Conservation (phyloP, 2,797 vertebrate genomes). For the Intellagama lesueurii region DNA sequence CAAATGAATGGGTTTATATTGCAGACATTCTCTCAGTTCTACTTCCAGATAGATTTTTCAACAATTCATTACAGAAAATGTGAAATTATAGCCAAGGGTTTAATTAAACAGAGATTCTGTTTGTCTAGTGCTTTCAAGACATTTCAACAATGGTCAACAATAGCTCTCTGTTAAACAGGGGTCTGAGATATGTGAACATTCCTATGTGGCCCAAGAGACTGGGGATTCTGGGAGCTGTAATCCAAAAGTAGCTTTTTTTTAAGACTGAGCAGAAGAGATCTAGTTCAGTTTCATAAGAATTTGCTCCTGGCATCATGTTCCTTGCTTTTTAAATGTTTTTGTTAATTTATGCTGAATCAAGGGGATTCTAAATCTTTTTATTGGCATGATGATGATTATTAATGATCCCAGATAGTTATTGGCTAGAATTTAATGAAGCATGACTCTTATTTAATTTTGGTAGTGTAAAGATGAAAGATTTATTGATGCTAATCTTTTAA, state of each 20-base stretch:
- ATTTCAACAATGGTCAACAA: neutral
- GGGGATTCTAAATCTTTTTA: slow-evolving; percentile 11
- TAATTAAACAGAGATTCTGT: neutral
- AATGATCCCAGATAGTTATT: slow-evolving; percentile 45
- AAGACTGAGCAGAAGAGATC: neutral
- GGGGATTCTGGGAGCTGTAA: neutral
- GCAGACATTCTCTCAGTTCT: neutral
- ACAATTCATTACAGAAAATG: neutral
- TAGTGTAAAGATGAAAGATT: slow-evolving; percentile 36
- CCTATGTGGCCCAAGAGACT: neutral
- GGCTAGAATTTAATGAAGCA: slow-evolving; percentile 47
- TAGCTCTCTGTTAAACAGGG: neutral
- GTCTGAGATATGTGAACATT: neutral
- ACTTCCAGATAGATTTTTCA: neutral
- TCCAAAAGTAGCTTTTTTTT: neutral
- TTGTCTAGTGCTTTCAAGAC: neutral
- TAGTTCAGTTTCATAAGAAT: neutral
- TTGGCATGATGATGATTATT: slow-evolving; percentile 30
- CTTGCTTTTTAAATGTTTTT: neutral
- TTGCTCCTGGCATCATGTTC: neutral
- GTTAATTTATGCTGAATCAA: slow-evolving; percentile 37
- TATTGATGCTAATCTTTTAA: slow-evolving; percentile 45
- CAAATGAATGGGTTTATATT: neutral
- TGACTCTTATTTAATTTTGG: slow-evolving; percentile 32
- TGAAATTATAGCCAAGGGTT: neutral